Evolutionary conservation across 2,113 vertebrate species (phyloP).

Genomic region (Rhombomys opimus): DNA sequence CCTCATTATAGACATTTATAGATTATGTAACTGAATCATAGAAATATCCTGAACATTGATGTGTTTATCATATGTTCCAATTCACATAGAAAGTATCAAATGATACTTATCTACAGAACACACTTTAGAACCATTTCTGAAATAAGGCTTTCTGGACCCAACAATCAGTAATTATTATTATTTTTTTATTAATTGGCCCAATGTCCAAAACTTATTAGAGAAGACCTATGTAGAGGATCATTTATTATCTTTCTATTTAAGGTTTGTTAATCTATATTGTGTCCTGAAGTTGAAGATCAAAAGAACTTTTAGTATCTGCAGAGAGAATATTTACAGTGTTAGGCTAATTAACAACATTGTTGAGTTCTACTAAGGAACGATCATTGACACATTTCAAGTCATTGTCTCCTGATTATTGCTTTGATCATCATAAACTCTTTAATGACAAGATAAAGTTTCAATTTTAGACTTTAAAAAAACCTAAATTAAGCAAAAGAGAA

Average conservation of each 20-base stretch:
- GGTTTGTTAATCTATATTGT: not conserved
- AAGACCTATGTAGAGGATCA: not conserved
- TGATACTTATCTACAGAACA: not conserved
- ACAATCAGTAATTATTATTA: not conserved
- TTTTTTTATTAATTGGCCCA: not conserved
- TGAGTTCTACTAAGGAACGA: not conserved
- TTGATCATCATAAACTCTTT: too few relatives aligned
- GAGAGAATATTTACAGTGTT: not conserved
- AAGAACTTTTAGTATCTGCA: not conserved
- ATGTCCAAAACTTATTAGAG: not conserved
- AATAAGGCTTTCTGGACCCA: not conserved
- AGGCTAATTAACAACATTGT: not conserved
- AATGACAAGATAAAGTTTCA: not conserved
- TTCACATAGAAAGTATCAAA: not conserved
- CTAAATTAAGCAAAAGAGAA: not conserved
- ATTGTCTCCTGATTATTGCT: too few relatives aligned
- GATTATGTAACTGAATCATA: not conserved
- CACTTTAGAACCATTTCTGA: not conserved
- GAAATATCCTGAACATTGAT: not conserved
- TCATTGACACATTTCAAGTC: not conserved
- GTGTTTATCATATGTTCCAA: not conserved
- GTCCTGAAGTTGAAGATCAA: not conserved
- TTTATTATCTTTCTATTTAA: not conserved
- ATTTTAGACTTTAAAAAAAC: not conserved
- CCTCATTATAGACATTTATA: not conserved